A percentile compares a stretch with the other conserved stretches of the same genome.
phyloP scores from a whole-genome alignment of 1,140 invertebrate genomes.

The Cepaea nemoralis region DNA sequence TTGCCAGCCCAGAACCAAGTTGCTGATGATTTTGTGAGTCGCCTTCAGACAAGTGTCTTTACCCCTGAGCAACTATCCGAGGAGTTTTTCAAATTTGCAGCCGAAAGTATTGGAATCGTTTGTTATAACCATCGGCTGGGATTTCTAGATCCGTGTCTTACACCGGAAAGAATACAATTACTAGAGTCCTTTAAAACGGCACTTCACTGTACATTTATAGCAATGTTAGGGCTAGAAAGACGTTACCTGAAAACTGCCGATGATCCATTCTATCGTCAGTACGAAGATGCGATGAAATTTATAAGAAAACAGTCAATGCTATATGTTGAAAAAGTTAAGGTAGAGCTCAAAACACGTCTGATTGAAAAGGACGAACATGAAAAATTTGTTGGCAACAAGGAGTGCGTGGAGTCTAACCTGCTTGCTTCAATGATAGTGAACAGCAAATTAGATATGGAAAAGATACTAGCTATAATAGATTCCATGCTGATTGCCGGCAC shows the following conservation, averaged over 20 bases:
- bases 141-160: background rate
- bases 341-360: background rate
- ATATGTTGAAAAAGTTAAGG: conserved; percentile 1
- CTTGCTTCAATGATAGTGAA: conserved; percentile 19
- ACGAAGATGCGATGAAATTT: conserved; percentile 17
- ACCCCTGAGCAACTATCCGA: background rate
- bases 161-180: background rate
- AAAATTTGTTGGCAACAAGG: background rate
- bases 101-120: conserved; percentile 33
- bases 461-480: conserved; percentile 30
- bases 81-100: conserved; percentile 27
- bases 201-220: background rate
- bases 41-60: background rate
- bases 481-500: conserved; percentile 34
- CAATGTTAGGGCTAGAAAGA: conserved; percentile 24
- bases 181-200: conserved; percentile 15
- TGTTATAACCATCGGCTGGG: conserved; percentile 37
- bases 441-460: background rate
- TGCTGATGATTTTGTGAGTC: conserved; percentile 27
- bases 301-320: conserved; percentile 4
- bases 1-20: conserved; percentile 21
- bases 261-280: conserved; percentile 16
- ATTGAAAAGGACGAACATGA: background rate
- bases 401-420: conserved; percentile 1
- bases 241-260: background rate